phyloP scores from a whole-genome alignment of 2,113 vertebrate species.

The Dolichallabes microphthalmus region DNA sequence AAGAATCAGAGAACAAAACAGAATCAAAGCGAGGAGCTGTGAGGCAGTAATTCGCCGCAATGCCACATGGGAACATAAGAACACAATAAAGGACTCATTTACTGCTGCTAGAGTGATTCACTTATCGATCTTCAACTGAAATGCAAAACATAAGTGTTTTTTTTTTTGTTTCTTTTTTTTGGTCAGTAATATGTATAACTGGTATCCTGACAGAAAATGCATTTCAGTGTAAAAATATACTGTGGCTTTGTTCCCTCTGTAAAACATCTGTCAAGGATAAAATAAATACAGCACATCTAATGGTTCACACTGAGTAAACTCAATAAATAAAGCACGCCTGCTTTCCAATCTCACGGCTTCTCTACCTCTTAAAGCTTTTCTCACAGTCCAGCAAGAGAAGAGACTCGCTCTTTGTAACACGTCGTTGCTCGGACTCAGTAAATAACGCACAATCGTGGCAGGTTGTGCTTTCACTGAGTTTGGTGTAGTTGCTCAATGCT shows the following conservation, averaged over 20 bases:
- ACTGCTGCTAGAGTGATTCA: constrained; percentile 9
- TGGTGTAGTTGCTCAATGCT: constrained; percentile 60
- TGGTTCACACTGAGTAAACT: constrained; percentile 40
- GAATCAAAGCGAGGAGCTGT: not conserved
- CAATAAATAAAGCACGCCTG: constrained; percentile 56
- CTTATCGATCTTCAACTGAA: constrained; percentile 6
- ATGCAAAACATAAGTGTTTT: not conserved
- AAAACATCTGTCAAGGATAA: constrained; percentile 42
- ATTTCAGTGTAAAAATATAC: constrained; percentile 23
- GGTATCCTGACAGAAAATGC: constrained; percentile 1
- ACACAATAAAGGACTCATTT: not conserved
- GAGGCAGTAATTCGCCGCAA: not conserved
- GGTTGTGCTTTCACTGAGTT: not conserved
- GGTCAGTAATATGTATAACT: not conserved
- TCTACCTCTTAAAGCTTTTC: constrained; percentile 35
- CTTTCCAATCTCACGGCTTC: constrained; percentile 4
- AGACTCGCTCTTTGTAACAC: not conserved
- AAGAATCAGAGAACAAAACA: not conserved
- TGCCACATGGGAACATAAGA: not conserved
- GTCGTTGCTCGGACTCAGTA: constrained; percentile 18
- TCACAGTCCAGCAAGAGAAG: constrained; percentile 24
- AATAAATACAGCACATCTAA: constrained; percentile 57
- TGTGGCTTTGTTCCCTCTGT: constrained; percentile 50
- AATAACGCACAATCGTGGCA: constrained; percentile 15
- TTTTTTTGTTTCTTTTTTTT: no score